Conservation (phyloP, 2,888 invertebrate genomes). For the Hemaris fuciformis region DNA sequence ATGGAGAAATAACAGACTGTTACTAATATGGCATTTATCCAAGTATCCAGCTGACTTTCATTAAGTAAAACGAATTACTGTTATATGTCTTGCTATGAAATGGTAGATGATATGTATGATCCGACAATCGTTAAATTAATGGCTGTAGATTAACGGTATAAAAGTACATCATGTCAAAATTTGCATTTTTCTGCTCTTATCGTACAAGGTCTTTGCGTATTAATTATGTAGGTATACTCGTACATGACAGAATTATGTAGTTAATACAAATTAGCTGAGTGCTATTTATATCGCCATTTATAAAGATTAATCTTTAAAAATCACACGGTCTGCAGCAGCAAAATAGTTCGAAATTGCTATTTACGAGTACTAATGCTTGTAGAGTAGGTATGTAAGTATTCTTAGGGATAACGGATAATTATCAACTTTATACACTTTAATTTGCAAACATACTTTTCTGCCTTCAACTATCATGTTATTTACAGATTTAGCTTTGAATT, state of each 20-base stretch:
- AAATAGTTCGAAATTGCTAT: neutral
- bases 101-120: neutral
- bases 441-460: neutral
- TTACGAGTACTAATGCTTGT: neutral
- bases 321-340: neutral
- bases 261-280: conserved; percentile 1
- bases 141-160: neutral
- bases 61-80: neutral
- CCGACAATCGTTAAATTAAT: neutral
- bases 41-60: neutral
- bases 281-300: neutral
- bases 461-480: neutral
- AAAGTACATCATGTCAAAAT: neutral
- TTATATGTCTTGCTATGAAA: neutral
- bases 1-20: conserved; percentile 10
- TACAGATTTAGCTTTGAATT: neutral
- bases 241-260: neutral
- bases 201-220: neutral
- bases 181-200: neutral
- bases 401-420: neutral
- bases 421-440: neutral
- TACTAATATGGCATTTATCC: conserved; percentile 1
- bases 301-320: neutral
- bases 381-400: neutral
- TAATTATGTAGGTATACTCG: neutral